A percentile compares a stretch with the other conserved stretches of the same genome.
Evolutionary conservation across 2,113 vertebrate genomes (phyloP).

Genomic region (Sinocyclocheilus rhinocerous): DNA sequence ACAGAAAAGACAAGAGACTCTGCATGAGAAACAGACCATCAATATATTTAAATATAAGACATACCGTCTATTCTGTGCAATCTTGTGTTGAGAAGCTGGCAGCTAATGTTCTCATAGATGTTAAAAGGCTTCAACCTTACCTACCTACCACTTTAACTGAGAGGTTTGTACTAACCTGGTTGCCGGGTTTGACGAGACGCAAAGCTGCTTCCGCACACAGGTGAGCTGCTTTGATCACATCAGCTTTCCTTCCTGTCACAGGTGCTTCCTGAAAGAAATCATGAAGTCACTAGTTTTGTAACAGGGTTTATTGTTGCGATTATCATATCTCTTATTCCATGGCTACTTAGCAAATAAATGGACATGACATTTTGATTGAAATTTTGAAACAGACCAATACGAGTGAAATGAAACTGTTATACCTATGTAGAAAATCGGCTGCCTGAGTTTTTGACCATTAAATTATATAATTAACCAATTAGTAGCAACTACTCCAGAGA

Average conservation of each 20-base stretch:
- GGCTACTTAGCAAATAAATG: neutral
- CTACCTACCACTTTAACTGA: neutral
- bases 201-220: constrained; percentile 94
- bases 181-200: constrained; percentile 95
- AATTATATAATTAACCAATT: neutral
- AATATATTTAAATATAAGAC: neutral
- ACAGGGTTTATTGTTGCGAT: neutral
- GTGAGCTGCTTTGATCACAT: constrained; percentile 92
- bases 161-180: constrained; percentile 79
- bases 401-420: too few species aligned
- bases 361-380: too few species aligned
- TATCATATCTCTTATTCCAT: neutral
- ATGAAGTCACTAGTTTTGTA: neutral
- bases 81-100: neutral
- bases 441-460: neutral
- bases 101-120: neutral
- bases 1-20: constrained; percentile 2
- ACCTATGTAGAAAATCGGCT: too few species aligned
- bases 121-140: neutral
- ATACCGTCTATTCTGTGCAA: neutral
- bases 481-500: neutral
- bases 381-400: too few species aligned
- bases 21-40: neutral
- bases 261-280: constrained; percentile 81
- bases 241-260: constrained; percentile 90